Percentiles rank a stretch among this genome's conserved stretches.
Conservation (phyloP, 2,888 invertebrate genomes). For the Eristalis intricaria region DNA sequence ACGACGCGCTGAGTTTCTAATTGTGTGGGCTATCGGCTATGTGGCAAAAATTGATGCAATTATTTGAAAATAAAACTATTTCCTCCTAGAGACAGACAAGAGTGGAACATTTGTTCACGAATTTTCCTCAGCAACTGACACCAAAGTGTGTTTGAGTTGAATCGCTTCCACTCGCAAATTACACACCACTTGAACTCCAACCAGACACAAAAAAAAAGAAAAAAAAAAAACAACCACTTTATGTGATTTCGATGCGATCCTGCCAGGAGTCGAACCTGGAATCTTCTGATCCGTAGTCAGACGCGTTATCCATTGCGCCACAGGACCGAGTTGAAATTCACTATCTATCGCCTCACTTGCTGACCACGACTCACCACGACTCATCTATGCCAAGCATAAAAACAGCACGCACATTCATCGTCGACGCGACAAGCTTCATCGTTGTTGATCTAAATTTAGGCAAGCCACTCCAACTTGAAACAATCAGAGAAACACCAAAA, state of each 20-base stretch:
- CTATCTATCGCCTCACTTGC: neutral
- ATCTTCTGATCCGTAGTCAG: slow-evolving; percentile 82
- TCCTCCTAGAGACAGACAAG: too few relatives aligned
- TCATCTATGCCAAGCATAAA: neutral
- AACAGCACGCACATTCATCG: neutral
- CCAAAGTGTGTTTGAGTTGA: too few relatives aligned
- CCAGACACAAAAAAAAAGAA: neutral
- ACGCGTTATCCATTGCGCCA: slow-evolving; percentile 82
- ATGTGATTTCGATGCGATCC: slow-evolving; percentile 78
- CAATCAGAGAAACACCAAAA: slow-evolving; percentile 6
- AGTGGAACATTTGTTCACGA: too few relatives aligned
- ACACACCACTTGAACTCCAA: neutral
- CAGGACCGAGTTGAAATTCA: slow-evolving; percentile 77
- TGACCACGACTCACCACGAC: slow-evolving; percentile 45
- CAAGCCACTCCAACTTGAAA: neutral
- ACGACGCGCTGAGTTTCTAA: neutral
- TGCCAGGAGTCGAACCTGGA: slow-evolving; percentile 82
- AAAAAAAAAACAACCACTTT: slow-evolving; percentile 1
- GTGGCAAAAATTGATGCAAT: neutral
- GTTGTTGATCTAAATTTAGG: slow-evolving; percentile 25
- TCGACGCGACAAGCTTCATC: neutral
- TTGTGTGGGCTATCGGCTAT: too few relatives aligned
- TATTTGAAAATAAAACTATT: too few relatives aligned
- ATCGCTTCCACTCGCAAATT: too few relatives aligned
- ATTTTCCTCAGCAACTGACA: too few relatives aligned